Evolutionary conservation across 2,888 invertebrate genomes (phyloP), one percentile per base, ranked within the genome.

Genomic region (Odontocerum albicorne): DNA sequence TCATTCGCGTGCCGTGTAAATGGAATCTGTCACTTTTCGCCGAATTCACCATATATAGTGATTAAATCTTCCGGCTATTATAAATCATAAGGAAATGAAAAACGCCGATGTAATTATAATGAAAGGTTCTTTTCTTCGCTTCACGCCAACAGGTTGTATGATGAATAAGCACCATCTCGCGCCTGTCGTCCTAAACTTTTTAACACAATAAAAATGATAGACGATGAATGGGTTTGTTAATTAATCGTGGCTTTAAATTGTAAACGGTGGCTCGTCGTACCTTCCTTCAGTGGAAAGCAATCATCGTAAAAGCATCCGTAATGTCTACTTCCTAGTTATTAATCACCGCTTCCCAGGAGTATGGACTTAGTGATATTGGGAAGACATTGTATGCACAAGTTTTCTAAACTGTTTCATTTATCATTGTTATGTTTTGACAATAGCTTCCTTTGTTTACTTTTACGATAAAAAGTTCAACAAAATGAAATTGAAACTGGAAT

Each of bases 91-190:
- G 19, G 49, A 32, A 49, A 40, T 40, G 40, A 49, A 40, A 40
- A 27, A 27, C 32, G 38, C 16, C 31, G 19, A 19, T n/a, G 36
- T 36, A 47, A 38, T 47, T 47, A 38, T 36, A 47, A 38, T 38
- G 38, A 47, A 47, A 47, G 47, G 47, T 47, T 36, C 38, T 13
- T 22, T 36, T 36, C 47, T 38, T 21, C 36, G 47, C 16, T 38
- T 12, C 32, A 19, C 32, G 31, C 44, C 27, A 51, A 55, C 55
- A 55, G 54, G 58, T 58, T 58, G 50, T 50, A 38, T 55, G 55
- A 59, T 59, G 43, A 55, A 59, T 59, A 51, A 47, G 38, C 47
- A 46, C 58, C 58, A 58, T 58, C 54, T 58, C 50, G 38, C 16
- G 54, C 16, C 40, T 54, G 55, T 55, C 58, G 46, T 47, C 38